Percentiles rank a stretch among this genome's conserved stretches.
Evolutionary conservation across 1,140 invertebrate genomes (phyloP).

Genomic region (Acromyrmex heyeri): DNA sequence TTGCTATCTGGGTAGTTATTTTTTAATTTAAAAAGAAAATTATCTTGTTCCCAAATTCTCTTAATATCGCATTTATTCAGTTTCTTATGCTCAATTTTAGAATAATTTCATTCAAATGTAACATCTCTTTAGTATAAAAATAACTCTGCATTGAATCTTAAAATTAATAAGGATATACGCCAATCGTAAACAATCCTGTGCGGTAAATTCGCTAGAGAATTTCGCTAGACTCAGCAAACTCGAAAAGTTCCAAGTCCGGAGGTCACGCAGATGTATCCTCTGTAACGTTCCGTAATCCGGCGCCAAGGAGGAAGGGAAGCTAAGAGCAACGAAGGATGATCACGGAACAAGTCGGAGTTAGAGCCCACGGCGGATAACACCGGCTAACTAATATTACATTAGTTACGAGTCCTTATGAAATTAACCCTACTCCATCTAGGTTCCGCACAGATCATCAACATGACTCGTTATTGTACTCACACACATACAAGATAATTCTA

Average conservation of each 20-base stretch:
- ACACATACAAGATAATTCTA: constrained; percentile 6
- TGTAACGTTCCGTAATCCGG: constrained; percentile 48
- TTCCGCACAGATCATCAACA: constrained; percentile 37
- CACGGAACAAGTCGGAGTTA: constrained; percentile 59
- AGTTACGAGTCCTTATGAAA: constrained; percentile 66
- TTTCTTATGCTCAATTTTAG: neutral
- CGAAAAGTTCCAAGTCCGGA: constrained; percentile 57
- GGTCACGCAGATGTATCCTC: constrained; percentile 46
- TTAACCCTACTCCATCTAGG: constrained; percentile 53
- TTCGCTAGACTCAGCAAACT: constrained; percentile 23
- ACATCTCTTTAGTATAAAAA: neutral
- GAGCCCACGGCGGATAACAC: constrained; percentile 56
- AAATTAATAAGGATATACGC: neutral
- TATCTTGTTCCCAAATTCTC: neutral
- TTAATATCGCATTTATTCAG: neutral
- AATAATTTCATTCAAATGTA: constrained; percentile 5
- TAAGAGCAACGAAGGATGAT: constrained; percentile 61
- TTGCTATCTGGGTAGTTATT: neutral
- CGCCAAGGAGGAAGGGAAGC: constrained; percentile 10
- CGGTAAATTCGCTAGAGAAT: constrained; percentile 41
- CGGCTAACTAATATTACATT: constrained; percentile 68
- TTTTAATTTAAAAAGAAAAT: neutral
- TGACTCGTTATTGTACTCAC: constrained; percentile 54
- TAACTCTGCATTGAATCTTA: constrained; percentile 6
- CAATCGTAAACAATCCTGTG: constrained; percentile 35